Percentiles rank a stretch among this genome's conserved stretches.
phyloP scores from a whole-genome alignment of 2,888 invertebrate species.

The Thera britannica region DNA sequence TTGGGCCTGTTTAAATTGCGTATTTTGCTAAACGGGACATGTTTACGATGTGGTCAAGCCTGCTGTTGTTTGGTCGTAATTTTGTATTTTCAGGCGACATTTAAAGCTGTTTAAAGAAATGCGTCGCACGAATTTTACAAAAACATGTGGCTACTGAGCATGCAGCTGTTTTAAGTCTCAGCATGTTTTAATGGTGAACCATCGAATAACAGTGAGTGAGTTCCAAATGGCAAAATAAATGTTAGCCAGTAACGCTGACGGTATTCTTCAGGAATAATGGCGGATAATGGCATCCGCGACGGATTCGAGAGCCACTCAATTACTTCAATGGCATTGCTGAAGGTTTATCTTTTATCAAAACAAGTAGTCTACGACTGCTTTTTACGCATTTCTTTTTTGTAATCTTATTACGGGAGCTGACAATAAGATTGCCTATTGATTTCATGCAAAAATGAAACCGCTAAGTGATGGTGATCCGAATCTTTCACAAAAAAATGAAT shows the following conservation, averaged over 20 bases:
- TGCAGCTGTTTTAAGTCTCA: not conserved
- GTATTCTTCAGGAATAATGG: not conserved
- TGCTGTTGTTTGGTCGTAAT: conserved; percentile 36
- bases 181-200: not conserved
- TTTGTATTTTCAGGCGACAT: conserved; percentile 35
- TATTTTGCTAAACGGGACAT: conserved; percentile 47
- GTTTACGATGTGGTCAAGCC: conserved; percentile 48
- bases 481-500: no score
- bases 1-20: conserved; percentile 51
- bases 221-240: not conserved
- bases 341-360: not conserved
- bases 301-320: not conserved
- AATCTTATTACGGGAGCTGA: no score
- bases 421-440: no score
- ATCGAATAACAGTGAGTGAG: no score
- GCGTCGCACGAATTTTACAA: conserved; percentile 11
- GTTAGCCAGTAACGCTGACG: not conserved
- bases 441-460: no score
- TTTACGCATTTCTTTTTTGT: no score
- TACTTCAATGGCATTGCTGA: not conserved
- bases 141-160: conserved; percentile 13
- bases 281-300: not conserved
- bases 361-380: no score
- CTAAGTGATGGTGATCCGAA: no score
- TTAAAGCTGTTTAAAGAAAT: conserved; percentile 28